Evolutionary conservation across 1,140 invertebrate genomes (phyloP).

Genomic region (Bombus superbus): DNA sequence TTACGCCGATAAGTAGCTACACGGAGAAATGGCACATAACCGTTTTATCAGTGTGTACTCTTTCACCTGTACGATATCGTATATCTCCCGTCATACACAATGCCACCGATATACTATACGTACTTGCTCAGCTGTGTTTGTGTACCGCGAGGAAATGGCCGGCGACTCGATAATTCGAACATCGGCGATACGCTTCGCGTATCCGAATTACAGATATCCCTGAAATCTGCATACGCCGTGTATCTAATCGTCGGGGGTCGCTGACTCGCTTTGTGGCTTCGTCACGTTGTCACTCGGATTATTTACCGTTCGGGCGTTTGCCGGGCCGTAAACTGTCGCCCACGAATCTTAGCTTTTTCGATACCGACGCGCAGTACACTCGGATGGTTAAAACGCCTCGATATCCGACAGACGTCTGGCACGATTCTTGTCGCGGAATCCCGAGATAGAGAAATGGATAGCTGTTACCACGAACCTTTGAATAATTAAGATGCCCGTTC

Average conservation of each 20-base stretch:
- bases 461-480: too few relatives aligned
- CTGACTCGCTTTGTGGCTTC: slow-evolving; percentile 26
- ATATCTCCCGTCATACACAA: slow-evolving; percentile 17
- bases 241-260: neutral
- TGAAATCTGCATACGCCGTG: slow-evolving; percentile 13
- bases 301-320: slow-evolving; percentile 7
- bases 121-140: neutral
- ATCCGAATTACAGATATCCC: slow-evolving; percentile 47
- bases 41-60: slow-evolving; percentile 30
- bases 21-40: slow-evolving; percentile 26
- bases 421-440: neutral
- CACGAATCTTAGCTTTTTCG: neutral
- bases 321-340: neutral
- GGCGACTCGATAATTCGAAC: slow-evolving; percentile 32
- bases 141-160: neutral
- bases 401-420: neutral
- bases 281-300: slow-evolving; percentile 22
- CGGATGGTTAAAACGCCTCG: neutral
- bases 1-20: slow-evolving; percentile 38
- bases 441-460: neutral
- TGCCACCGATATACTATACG: neutral
- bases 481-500: too few relatives aligned
- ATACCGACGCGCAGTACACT: neutral
- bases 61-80: slow-evolving; percentile 19
- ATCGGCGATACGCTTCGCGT: slow-evolving; percentile 11